Evolutionary conservation across 2,113 vertebrate genomes (phyloP).

Genomic region (Galemys pyrenaicus): DNA sequence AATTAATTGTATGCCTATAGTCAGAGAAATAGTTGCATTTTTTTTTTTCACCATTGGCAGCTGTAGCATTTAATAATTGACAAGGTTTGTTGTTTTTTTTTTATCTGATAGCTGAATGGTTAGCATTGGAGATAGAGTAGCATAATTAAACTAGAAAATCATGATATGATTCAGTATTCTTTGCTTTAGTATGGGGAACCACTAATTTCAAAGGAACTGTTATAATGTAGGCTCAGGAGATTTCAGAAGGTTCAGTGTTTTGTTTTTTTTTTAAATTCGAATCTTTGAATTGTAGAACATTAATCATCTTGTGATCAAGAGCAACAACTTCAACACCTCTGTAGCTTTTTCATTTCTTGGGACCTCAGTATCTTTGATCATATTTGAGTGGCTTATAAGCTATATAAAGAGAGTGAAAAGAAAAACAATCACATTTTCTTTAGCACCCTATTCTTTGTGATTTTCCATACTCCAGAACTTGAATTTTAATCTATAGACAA

Average conservation of each 20-base stretch:
- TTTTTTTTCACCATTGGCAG: neutral
- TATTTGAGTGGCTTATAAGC: neutral
- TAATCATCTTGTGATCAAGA: neutral
- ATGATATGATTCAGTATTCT: neutral
- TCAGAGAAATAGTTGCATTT: neutral
- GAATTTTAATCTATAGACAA: neutral
- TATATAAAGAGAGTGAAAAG: neutral
- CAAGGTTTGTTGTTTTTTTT: neutral
- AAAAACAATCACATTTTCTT: neutral
- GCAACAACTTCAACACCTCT: neutral
- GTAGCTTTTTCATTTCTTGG: neutral
- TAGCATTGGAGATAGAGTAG: neutral
- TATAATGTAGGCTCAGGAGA: neutral
- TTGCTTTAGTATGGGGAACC: neutral
- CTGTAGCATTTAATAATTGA: neutral
- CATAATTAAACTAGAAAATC: neutral
- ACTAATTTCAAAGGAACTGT: neutral
- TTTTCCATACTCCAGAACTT: neutral
- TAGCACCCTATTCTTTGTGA: accelerated
- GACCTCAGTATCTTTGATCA: neutral
- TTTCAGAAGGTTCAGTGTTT: neutral
- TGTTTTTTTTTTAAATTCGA: neutral
- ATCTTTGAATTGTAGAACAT: neutral
- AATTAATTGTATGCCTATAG: neutral
- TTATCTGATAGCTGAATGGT: neutral